Evolutionary conservation across 2,888 invertebrate species (phyloP), one percentile per base, ranked within the genome.

Genomic region (Pseudococcus viburni): DNA sequence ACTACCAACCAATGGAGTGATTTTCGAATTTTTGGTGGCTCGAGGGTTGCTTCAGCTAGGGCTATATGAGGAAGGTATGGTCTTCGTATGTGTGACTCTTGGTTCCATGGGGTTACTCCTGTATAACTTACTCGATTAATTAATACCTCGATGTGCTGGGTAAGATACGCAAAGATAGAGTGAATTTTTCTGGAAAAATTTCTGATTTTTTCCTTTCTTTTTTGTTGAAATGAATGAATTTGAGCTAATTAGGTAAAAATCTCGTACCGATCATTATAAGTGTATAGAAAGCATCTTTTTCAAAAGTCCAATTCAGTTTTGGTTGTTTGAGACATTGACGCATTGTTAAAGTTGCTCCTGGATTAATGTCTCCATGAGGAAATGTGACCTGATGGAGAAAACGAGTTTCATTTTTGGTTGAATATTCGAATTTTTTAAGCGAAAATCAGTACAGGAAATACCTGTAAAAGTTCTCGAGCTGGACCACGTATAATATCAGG

Each of bases 101-200:
- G 80, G 3, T 83, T 42, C 80, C 80, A 83, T 19, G 39, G 39
- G 5, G 80, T 83, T 46, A 83, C 46, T 83, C 80, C 80, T 83
- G 46, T 5, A 11, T 12, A 33, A 73, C 0, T 6, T 12, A 26
- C 12, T 22, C 26, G 68, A 68, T 68, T 42, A 80, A 7, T 80
- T 42, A 39, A n/a, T 42, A 42, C 42, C 42, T 42, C 26, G 26
- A 33, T 2, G 26, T 33, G 26, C 1, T 46, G 8, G 7, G 12
- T n/a, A n/a, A n/a, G n/a, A n/a, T n/a, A n/a, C n/a, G n/a, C n/a
- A n/a, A n/a, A n/a, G n/a, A n/a, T n/a, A n/a, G 7, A 46, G 12
- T 46, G 46, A 46, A 46, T 46, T 1, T 46, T 0, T 46, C 9
- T 46, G 5, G 9, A 46, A 46, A 11, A 46, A 1, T n/a, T 46